A percentile compares a stretch with the other conserved stretches of the same genome.
These are phyloP conservation scores for Pteria penguin DNA, from an alignment of 2,888 invertebrate species.

Conservation along the genomic window DNA sequence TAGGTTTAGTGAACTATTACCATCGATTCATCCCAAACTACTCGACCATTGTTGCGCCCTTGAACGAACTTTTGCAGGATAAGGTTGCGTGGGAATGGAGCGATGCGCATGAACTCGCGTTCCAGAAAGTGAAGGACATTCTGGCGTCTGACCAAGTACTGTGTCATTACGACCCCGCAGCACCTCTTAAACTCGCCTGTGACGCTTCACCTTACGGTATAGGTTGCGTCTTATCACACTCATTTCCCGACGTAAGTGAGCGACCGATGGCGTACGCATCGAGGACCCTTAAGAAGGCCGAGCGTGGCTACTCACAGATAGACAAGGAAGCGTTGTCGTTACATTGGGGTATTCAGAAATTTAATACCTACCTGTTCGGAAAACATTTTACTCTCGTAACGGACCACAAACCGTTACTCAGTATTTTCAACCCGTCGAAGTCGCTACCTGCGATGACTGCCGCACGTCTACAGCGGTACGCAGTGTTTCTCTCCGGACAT, in stretches of 20 bases:
- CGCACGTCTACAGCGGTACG: constrained; percentile 65
- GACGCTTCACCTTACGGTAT: no score
- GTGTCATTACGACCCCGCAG: constrained; percentile 70
- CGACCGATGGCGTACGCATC: no score
- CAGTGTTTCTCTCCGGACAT: constrained; percentile 64
- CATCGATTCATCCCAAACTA: no score
- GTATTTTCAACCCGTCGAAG: constrained; percentile 73
- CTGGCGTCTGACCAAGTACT: constrained; percentile 55
- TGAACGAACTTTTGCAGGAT: no score
- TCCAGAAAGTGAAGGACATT: constrained; percentile 54
- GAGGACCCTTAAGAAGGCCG: constrained; percentile 46
- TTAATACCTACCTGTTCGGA: constrained; percentile 54
- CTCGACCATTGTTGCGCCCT: no score
- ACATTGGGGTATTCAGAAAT: constrained; percentile 47
- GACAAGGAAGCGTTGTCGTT: constrained; percentile 59
- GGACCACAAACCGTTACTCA: constrained; percentile 79
- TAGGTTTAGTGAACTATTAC: constrained; percentile 69
- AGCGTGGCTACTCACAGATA: constrained; percentile 53
- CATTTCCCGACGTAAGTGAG: no score
- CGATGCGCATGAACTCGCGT: constrained; percentile 43
- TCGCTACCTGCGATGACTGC: constrained; percentile 63
- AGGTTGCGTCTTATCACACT: no score
- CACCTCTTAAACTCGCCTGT: constrained; percentile 71
- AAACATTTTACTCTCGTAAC: no score
- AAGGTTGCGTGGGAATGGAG: constrained; percentile 50